Conservation (phyloP, 1,140 invertebrate species). For the Cepaea nemoralis region DNA sequence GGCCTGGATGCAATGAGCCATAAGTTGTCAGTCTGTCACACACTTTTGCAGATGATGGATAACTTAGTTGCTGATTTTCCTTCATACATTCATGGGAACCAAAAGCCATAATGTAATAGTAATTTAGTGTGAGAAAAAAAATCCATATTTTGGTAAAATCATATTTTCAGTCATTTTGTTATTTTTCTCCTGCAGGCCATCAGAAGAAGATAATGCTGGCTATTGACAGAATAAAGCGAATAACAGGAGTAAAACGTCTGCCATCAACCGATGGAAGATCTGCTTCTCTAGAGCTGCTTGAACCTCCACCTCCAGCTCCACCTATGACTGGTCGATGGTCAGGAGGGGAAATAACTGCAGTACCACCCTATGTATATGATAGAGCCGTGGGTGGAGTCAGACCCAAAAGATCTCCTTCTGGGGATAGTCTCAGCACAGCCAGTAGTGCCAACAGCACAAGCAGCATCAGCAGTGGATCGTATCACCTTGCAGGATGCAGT, state of each 20-base stretch:
- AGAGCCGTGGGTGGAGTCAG: conserved; percentile 42
- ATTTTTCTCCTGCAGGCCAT: conserved; percentile 81
- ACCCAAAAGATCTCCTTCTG: conserved; percentile 63
- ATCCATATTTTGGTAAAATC: too few relatives aligned
- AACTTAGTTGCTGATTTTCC: too few relatives aligned
- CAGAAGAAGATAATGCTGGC: conserved; percentile 98
- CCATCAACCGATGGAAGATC: conserved; percentile 57
- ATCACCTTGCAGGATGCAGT: not conserved
- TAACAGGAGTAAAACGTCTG: conserved; percentile 72
- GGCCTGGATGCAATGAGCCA: too few relatives aligned
- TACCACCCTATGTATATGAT: conserved; percentile 44
- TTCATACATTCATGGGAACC: too few relatives aligned
- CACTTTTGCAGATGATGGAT: too few relatives aligned
- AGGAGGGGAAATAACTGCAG: conserved; percentile 52
- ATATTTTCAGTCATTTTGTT: too few relatives aligned
- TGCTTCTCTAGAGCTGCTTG: conserved; percentile 54
- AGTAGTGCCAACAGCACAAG: conserved; percentile 56
- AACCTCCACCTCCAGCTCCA: conserved; percentile 55
- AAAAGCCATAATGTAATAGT: too few relatives aligned
- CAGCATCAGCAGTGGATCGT: conserved; percentile 35
- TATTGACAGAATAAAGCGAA: conserved; percentile 96
- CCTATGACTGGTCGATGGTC: conserved; percentile 58
- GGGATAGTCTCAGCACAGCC: conserved; percentile 67
- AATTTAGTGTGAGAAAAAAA: too few relatives aligned
- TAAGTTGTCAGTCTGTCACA: too few relatives aligned